These are phyloP conservation scores for Porites divaricata DNA, from an alignment of 92 coral and sea anemone genomes.

Conservation along the genomic window DNA sequence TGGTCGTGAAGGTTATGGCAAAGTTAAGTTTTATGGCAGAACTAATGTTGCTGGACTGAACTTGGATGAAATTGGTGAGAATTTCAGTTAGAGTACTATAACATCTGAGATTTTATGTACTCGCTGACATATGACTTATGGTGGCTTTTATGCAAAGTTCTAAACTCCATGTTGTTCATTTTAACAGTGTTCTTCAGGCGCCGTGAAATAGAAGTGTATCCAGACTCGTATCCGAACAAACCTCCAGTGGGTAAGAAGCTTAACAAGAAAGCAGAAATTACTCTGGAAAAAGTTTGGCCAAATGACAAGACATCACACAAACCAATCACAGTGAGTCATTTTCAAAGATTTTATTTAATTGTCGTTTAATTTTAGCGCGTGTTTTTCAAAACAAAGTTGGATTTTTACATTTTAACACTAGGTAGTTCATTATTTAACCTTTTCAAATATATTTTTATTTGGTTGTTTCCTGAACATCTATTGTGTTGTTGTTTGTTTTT, in stretches of 20 bases:
- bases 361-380: no score
- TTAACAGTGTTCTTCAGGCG: slow-evolving; percentile 88
- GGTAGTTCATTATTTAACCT: no score
- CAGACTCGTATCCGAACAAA: slow-evolving; percentile 85
- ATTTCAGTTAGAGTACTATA: background rate
- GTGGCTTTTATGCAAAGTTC: no score
- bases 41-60: slow-evolving; percentile 93
- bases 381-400: no score
- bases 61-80: slow-evolving; percentile 94
- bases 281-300: slow-evolving; percentile 95
- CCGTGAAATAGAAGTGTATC: slow-evolving; percentile 98
- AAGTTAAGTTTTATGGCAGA: slow-evolving; percentile 90
- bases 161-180: background rate
- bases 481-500: background rate
- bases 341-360: background rate
- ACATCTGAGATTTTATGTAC: background rate
- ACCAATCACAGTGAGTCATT: slow-evolving; percentile 81
- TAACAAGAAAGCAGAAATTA: slow-evolving; percentile 95
- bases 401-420: no score
- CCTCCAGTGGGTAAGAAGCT: slow-evolving; percentile 93
- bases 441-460: no score
- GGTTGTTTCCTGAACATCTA: background rate
- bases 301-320: slow-evolving; percentile 91
- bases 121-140: no score
- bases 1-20: slow-evolving; percentile 92